These are phyloP conservation scores for Phylloscopus trochilus DNA, from an alignment of 2,113 vertebrate species.

Conservation along the genomic window DNA sequence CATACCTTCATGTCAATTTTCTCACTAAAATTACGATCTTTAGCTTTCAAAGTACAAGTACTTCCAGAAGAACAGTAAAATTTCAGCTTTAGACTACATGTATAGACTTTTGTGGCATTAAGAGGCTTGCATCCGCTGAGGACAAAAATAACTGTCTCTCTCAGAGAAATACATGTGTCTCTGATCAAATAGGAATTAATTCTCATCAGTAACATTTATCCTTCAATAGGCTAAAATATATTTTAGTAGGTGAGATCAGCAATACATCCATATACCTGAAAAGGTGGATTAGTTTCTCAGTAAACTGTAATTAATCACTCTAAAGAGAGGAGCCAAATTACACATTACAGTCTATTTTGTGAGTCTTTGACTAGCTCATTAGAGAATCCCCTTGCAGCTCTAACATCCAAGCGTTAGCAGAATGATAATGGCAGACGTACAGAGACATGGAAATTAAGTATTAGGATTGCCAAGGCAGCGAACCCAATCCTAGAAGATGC, in stretches of 20 bases:
- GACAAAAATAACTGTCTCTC: neutral
- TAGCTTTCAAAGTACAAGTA: neutral
- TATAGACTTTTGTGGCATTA: neutral
- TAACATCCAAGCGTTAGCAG: constrained; percentile 22
- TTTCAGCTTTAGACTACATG: neutral
- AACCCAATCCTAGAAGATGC: constrained; percentile 21
- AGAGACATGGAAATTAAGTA: neutral
- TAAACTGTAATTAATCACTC: constrained; percentile 36
- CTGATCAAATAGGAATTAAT: neutral
- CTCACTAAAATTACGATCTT: neutral
- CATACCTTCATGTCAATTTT: neutral
- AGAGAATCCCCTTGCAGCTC: constrained; percentile 40
- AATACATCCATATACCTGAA: neutral
- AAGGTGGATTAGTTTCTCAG: constrained; percentile 55
- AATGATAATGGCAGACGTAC: constrained; percentile 35
- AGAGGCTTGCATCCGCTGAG: neutral
- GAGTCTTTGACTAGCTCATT: constrained; percentile 40
- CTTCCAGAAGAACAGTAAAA: neutral
- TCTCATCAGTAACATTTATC: neutral
- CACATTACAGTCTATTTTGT: constrained; percentile 30
- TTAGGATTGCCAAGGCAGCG: neutral
- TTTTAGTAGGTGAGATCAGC: constrained; percentile 38
- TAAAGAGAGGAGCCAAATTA: constrained; percentile 36
- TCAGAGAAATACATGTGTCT: neutral
- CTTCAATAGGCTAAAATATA: neutral